These are phyloP conservation scores for Ectobius pallidus DNA, from an alignment of 2,888 invertebrate species.

Conservation along the genomic window DNA sequence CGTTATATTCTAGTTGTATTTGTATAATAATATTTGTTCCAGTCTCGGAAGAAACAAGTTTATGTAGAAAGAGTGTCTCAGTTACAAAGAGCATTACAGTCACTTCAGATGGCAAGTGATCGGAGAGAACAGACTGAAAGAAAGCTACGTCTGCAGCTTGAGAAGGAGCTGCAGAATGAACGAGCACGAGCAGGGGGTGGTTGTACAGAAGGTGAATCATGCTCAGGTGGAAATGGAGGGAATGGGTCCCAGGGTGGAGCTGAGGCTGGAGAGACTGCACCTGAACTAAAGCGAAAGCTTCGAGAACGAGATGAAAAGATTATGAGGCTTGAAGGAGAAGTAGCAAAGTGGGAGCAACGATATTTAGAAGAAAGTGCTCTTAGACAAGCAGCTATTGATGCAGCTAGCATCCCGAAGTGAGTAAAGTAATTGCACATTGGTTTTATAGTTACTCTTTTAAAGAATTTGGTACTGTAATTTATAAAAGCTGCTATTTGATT, in stretches of 20 bases:
- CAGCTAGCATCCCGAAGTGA: slow-evolving; percentile 76
- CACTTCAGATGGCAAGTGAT: slow-evolving; percentile 83
- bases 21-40: too few species aligned
- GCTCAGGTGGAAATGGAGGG: slow-evolving; percentile 33
- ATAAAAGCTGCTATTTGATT: too few species aligned
- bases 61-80: slow-evolving; percentile 86
- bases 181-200: slow-evolving; percentile 50
- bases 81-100: slow-evolving; percentile 79
- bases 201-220: slow-evolving; percentile 45
- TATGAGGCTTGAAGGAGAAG: slow-evolving; percentile 77
- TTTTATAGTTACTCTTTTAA: too few species aligned
- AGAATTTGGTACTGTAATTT: too few species aligned
- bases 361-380: slow-evolving; percentile 82
- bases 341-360: slow-evolving; percentile 85
- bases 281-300: slow-evolving; percentile 67
- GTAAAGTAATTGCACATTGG: slow-evolving; percentile 47
- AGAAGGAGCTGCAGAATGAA: slow-evolving; percentile 78
- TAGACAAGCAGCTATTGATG: slow-evolving; percentile 80
- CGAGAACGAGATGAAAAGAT: slow-evolving; percentile 74
- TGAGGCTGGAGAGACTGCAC: slow-evolving; percentile 61
- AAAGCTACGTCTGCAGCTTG: slow-evolving; percentile 82
- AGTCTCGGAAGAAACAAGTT: slow-evolving; percentile 83
- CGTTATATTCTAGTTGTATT: too few species aligned
- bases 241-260: slow-evolving; percentile 40
- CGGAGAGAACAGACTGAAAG: slow-evolving; percentile 85